Base-by-base conservation (phyloP, 2,797 vertebrate species). In the Gobio occitaniae region DNA sequence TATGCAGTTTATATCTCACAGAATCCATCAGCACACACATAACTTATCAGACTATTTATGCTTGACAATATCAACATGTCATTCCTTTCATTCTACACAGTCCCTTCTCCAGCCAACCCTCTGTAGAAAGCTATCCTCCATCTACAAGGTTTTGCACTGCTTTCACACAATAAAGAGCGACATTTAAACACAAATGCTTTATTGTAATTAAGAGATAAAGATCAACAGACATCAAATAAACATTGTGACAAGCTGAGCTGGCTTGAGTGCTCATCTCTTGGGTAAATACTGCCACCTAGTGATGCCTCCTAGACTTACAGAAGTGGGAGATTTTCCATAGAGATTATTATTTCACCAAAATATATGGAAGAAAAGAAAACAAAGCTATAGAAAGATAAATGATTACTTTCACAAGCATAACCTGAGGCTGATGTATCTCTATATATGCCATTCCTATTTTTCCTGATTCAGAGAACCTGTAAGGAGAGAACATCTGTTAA, bases 241-340 rank as follows among this genome's bases (percentile, higher is more conserved):
- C 59, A 66, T 38, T 54, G 11, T 4, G 61, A 76, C 9, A 44
- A 32, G 52, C 10, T 16, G 32, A 66, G 17, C 36, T 3, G 36
- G 54, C 13, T 36, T n/a, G 50, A 65, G 65, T 15, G 10, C 50
- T 59, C 12, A 79, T 50, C 41, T 32, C 7, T 69, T 70, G 70
- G 32, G 36, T 83, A 85, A 80, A 71, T 77, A 66, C 77, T 83
- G 85, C 76, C 70, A 8, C 76, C 21, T 72, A 15, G 70, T 72
- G 87, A 71, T 72, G 13, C 2, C 2, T 68, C 13, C 61, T 61
- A 61, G 76, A 48, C 76, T 44, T 76, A 48, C 54, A 75, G 52
- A 56, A 0, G 21, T 36, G 9, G 4, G 5, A 56, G n/a, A 12
- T 54, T 70, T 69, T 56, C 8, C 32, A 80, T 11, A 82, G 50